Percentiles rank a stretch among this genome's conserved stretches.
Evolutionary conservation across 2,797 vertebrate species (phyloP).

Genomic region (Rhynchonycteris naso): DNA sequence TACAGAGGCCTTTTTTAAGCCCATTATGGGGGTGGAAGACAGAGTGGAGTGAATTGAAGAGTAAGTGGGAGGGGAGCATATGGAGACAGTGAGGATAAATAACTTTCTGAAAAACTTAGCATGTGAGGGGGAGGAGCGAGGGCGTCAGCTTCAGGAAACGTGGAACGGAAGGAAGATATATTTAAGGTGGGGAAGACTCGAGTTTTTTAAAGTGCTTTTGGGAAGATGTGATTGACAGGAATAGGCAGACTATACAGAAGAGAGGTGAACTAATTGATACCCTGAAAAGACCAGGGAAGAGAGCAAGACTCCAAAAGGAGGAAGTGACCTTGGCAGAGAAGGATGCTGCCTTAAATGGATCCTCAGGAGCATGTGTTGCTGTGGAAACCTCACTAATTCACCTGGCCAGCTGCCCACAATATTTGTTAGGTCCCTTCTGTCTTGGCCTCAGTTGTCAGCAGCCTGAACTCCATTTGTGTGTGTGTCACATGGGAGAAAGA

Average conservation of each 20-base stretch:
- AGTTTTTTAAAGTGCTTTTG: not conserved
- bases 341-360: not conserved
- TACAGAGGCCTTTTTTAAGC: not conserved
- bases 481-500: not conserved
- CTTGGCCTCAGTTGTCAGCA: not conserved
- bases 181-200: conserved; percentile 48
- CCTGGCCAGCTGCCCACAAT: not conserved
- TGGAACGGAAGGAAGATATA: conserved; percentile 31
- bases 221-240: not conserved
- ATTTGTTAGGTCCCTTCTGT: not conserved
- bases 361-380: not conserved
- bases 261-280: not conserved
- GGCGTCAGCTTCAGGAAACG: conserved; percentile 45
- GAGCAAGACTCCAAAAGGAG: not conserved
- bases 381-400: not conserved
- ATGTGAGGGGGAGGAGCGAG: conserved; percentile 60
- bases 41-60: not conserved
- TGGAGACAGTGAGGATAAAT: conserved; percentile 49
- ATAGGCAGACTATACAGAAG: not conserved
- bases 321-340: not conserved
- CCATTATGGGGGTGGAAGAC: not conserved
- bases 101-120: conserved; percentile 47
- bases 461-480: not conserved
- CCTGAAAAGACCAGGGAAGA: not conserved
- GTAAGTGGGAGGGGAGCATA: conserved; percentile 63